Conservation (phyloP, 2,888 invertebrate species). For the Cataglyphis cursor region DNA sequence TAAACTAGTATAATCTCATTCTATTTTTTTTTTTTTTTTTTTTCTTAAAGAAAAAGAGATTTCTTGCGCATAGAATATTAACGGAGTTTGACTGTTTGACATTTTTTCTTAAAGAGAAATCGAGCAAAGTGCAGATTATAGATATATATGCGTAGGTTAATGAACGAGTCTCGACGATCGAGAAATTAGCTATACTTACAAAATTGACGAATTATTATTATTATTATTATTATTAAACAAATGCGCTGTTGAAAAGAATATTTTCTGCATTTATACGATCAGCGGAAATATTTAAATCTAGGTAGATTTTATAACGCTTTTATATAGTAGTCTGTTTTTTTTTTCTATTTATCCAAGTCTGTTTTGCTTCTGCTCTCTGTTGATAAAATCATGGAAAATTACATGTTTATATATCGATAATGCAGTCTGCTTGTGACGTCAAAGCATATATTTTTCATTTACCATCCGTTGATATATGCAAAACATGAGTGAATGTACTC, state of each 20-base stretch:
- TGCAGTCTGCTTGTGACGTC: neutral
- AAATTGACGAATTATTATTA: neutral
- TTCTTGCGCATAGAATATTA: neutral
- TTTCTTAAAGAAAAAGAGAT: neutral
- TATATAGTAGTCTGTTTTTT: too few relatives aligned
- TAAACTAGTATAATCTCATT: neutral
- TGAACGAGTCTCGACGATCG: neutral
- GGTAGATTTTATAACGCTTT: neutral
- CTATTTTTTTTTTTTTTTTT: neutral
- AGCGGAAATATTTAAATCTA: neutral
- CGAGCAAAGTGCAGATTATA: neutral
- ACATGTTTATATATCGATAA: neutral
- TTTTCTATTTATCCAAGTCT: neutral
- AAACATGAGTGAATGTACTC: neutral
- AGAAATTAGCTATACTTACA: neutral
- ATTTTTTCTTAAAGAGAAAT: neutral
- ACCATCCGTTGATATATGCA: neutral
- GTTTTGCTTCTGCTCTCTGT: neutral
- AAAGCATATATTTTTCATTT: neutral
- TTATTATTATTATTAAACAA: neutral
- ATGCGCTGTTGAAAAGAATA: neutral
- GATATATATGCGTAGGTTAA: neutral
- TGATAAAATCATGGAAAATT: neutral
- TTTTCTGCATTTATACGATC: neutral
- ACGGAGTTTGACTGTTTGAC: neutral